phyloP scores from a whole-genome alignment of 2,888 invertebrate species.

The Volucella inanis region DNA sequence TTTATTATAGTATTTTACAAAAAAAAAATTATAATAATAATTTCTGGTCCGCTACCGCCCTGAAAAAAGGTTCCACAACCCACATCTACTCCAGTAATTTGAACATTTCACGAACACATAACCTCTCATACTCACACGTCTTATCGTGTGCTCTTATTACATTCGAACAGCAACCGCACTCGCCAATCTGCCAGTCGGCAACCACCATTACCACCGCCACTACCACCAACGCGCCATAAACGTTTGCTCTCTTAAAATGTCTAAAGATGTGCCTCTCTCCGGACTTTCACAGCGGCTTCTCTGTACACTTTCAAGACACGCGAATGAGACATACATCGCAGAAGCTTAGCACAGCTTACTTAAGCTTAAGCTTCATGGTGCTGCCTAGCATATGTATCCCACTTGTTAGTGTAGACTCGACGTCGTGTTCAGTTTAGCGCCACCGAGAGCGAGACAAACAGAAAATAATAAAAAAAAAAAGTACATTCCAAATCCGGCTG shows the following conservation, averaged over 20 bases:
- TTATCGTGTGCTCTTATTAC: constrained; percentile 14
- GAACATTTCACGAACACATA: constrained; percentile 22
- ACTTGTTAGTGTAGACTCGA: constrained; percentile 21
- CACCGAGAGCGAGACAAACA: constrained; percentile 63
- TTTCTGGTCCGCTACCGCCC: background rate
- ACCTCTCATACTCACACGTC: constrained; percentile 26
- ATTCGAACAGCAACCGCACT: constrained; percentile 21
- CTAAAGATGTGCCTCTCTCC: constrained; percentile 22
- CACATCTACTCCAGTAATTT: constrained; percentile 25
- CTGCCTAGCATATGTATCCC: constrained; percentile 29
- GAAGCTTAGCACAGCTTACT: constrained; percentile 40
- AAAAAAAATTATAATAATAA: background rate
- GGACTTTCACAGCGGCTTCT: constrained; percentile 16
- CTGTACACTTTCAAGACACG: constrained; percentile 14
- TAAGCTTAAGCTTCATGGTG: constrained; percentile 57
- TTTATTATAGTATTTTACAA: background rate
- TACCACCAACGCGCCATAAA: too few relatives aligned
- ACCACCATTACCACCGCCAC: background rate
- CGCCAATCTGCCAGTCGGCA: constrained; percentile 8
- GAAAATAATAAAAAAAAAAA: background rate
- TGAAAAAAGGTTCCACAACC: constrained; percentile 31
- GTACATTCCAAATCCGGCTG: background rate
- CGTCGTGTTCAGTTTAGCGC: constrained; percentile 53
- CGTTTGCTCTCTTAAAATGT: constrained; percentile 22
- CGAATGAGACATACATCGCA: constrained; percentile 23